These are phyloP conservation scores for Sapajus apella DNA, from an alignment of 2,113 vertebrate genomes.

Conservation along the genomic window DNA sequence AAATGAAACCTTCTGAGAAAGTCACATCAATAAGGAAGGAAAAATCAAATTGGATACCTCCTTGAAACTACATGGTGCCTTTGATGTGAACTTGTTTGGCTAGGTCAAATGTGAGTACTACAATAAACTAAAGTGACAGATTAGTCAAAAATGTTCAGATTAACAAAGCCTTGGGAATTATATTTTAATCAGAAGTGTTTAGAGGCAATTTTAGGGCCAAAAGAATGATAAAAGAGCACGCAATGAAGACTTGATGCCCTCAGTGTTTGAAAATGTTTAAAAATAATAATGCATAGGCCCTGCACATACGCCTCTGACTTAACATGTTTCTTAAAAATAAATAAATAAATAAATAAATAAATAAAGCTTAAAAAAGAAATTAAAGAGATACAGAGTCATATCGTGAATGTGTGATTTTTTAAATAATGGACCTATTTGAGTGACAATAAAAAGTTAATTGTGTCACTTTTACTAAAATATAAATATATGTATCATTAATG, in stretches of 20 bases:
- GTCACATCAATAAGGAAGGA: not conserved
- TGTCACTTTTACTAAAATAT: not conserved
- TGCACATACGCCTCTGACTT: no score
- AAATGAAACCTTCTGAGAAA: slow-evolving; percentile 1
- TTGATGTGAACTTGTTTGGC: not conserved
- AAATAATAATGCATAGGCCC: not conserved
- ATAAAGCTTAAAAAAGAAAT: not conserved
- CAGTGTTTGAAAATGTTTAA: not conserved
- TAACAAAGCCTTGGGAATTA: not conserved
- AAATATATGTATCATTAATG: not conserved
- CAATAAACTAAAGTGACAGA: not conserved
- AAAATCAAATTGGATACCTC: not conserved
- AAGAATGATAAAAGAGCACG: not conserved
- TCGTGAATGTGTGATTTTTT: not conserved
- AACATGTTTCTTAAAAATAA: not conserved
- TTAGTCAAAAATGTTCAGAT: not conserved
- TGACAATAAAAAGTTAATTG: not conserved
- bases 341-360: not conserved
- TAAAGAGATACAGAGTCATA: not conserved
- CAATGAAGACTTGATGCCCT: not conserved
- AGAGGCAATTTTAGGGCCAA: not conserved
- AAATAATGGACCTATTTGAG: not conserved
- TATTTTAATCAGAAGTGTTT: not conserved
- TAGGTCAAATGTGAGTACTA: not conserved
- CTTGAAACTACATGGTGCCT: not conserved